These are phyloP conservation scores for Coelopa frigida DNA, from an alignment of 1,140 invertebrate genomes.

Conservation along the genomic window DNA sequence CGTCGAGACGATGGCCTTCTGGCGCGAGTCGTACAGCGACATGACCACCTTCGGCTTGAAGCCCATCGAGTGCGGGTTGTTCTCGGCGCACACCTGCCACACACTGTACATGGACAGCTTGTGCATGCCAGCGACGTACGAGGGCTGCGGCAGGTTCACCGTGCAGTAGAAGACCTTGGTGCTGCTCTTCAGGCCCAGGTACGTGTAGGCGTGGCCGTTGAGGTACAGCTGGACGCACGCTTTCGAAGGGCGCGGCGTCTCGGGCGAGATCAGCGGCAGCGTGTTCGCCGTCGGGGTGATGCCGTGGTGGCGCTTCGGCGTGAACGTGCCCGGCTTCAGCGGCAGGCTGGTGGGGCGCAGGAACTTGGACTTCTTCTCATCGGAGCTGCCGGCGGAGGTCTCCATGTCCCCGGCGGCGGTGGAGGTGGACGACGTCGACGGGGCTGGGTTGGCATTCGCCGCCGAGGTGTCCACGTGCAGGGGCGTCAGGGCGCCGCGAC, in stretches of 20 bases:
- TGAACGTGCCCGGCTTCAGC: conserved; percentile 72
- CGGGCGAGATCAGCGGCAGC: conserved; percentile 73
- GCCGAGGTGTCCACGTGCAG: conserved; percentile 26
- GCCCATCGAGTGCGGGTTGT: conserved; percentile 62
- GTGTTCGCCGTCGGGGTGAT: conserved; percentile 69
- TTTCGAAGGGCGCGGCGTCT: conserved; percentile 80
- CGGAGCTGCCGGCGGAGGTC: conserved; percentile 15
- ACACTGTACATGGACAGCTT: conserved; percentile 97
- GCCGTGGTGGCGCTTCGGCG: conserved; percentile 68
- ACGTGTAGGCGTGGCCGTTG: conserved; percentile 88
- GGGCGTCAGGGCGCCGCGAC: conserved; percentile 20
- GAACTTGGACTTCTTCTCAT: conserved; percentile 56
- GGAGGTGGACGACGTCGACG: neutral
- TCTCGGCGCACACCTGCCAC: conserved; percentile 76
- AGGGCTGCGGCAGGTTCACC: conserved; percentile 86
- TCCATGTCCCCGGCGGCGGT: neutral
- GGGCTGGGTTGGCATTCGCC: neutral
- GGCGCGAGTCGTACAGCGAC: conserved; percentile 67
- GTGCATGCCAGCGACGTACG: conserved; percentile 85
- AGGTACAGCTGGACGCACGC: conserved; percentile 80
- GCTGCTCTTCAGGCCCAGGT: conserved; percentile 82
- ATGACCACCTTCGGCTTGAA: conserved; percentile 61
- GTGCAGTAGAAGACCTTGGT: conserved; percentile 89
- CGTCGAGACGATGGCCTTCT: conserved; percentile 50
- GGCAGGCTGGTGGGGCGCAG: conserved; percentile 70